Conservation (phyloP, 1,140 invertebrate species). For the Drosophila nikananu region DNA sequence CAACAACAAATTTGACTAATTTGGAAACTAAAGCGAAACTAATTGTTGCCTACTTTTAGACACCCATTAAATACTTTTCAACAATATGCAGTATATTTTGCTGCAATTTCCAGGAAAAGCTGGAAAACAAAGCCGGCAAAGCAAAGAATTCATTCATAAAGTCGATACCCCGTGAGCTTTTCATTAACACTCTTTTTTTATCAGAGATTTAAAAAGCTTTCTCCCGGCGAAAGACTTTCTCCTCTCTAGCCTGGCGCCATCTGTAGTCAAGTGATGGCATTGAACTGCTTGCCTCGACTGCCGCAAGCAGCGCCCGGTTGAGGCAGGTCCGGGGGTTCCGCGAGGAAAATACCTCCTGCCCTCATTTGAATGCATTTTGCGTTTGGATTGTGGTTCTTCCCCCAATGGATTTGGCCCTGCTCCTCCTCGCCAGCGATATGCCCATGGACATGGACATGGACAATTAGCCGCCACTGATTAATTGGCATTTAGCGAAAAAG, state of each 20-base stretch:
- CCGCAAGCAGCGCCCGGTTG: constrained; percentile 48
- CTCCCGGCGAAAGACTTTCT: constrained; percentile 38
- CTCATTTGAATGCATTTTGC: constrained; percentile 72
- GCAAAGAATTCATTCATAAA: constrained; percentile 63
- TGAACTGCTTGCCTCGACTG: constrained; percentile 33
- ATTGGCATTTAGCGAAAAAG: constrained; percentile 61
- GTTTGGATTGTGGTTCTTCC: constrained; percentile 18
- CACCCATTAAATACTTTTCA: not conserved
- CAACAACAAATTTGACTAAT: not conserved
- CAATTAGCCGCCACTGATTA: constrained; percentile 75
- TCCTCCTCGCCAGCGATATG: constrained; percentile 20
- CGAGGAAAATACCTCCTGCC: not conserved
- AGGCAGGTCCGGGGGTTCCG: constrained; percentile 62
- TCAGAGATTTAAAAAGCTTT: constrained; percentile 24
- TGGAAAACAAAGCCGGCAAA: not conserved
- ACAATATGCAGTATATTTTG: too few relatives aligned
- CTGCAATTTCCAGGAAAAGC: not conserved
- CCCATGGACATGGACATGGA: constrained; percentile 48
- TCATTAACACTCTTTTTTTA: constrained; percentile 16
- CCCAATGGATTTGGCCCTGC: constrained; percentile 21
- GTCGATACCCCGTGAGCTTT: not conserved
- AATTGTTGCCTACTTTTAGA: not conserved
- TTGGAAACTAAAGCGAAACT: not conserved
- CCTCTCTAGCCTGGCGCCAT: constrained; percentile 42
- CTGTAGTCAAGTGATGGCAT: constrained; percentile 22